Percentiles rank a stretch among this genome's conserved stretches.
Conservation (phyloP, 2,113 vertebrate species). For the Notiomystis cincta region DNA sequence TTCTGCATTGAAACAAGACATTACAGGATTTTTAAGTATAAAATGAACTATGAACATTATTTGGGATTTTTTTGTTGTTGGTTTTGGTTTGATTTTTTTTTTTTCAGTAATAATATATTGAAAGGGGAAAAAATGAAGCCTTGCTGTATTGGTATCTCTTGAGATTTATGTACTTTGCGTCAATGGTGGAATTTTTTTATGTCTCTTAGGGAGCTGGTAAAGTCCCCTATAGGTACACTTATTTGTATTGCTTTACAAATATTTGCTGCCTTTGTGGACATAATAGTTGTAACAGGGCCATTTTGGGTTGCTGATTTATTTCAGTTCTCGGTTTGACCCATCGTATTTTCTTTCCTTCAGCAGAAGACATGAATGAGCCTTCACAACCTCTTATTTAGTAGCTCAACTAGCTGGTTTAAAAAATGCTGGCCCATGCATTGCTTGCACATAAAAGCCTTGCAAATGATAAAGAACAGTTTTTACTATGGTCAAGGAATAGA, state of each 20-base stretch:
- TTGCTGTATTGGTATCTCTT: not conserved
- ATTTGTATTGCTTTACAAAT: slow-evolving; percentile 1
- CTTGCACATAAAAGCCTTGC: not conserved
- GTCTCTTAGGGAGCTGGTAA: not conserved
- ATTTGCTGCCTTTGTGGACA: not conserved
- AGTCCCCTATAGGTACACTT: not conserved
- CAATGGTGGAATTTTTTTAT: not conserved
- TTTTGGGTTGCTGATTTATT: slow-evolving; percentile 32
- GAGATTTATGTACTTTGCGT: not conserved
- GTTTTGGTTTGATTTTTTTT: not conserved
- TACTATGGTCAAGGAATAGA: not conserved
- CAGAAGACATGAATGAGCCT: not conserved
- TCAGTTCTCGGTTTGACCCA: not conserved
- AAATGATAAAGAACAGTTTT: not conserved
- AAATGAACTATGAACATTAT: not conserved
- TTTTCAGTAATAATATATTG: not conserved
- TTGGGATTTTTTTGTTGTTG: not conserved
- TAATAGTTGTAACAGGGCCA: not conserved
- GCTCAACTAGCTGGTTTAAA: not conserved
- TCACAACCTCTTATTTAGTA: not conserved
- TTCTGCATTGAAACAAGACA: not conserved
- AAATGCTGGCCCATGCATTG: not conserved
- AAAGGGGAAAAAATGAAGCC: not conserved
- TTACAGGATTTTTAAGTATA: not conserved
- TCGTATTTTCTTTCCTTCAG: not conserved